Percentiles rank a stretch among this genome's conserved stretches.
These are phyloP conservation scores for Trissoscelio sp. DNA, from an alignment of 2,888 invertebrate species.

Conservation along the genomic window DNA sequence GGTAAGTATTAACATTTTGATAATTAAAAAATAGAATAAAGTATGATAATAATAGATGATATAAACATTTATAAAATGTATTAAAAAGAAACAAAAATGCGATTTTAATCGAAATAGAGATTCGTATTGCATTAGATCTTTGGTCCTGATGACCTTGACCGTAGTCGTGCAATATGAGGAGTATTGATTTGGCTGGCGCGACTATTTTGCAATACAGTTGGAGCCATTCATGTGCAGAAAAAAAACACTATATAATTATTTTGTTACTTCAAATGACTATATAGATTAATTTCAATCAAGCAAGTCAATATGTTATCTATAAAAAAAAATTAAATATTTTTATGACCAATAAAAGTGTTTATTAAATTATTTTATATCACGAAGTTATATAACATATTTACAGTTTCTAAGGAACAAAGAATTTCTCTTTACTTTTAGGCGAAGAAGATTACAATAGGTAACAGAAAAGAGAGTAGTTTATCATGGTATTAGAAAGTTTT, in stretches of 20 bases:
- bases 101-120: background rate
- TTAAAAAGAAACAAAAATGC: constrained; percentile 11
- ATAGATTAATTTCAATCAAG: background rate
- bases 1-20: constrained; percentile 87
- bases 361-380: too few species aligned
- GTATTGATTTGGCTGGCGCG: constrained; percentile 52
- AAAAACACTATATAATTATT: background rate
- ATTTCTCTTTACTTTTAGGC: too few species aligned
- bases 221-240: constrained; percentile 13
- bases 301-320: background rate
- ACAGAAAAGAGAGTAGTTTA: too few species aligned
- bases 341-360: too few species aligned
- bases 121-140: constrained; percentile 23
- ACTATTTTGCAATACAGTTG: constrained; percentile 40
- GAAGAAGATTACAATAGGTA: too few species aligned
- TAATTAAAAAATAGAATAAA: background rate
- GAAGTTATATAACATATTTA: background rate
- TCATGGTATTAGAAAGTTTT: background rate
- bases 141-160: constrained; percentile 64
- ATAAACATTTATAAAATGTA: background rate
- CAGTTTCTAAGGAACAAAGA: background rate
- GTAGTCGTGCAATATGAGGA: constrained; percentile 18
- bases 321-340: background rate
- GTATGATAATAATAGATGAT: background rate
- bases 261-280: background rate